phyloP scores from a whole-genome alignment of 2,888 invertebrate genomes.

The Ochropleura plecta region DNA sequence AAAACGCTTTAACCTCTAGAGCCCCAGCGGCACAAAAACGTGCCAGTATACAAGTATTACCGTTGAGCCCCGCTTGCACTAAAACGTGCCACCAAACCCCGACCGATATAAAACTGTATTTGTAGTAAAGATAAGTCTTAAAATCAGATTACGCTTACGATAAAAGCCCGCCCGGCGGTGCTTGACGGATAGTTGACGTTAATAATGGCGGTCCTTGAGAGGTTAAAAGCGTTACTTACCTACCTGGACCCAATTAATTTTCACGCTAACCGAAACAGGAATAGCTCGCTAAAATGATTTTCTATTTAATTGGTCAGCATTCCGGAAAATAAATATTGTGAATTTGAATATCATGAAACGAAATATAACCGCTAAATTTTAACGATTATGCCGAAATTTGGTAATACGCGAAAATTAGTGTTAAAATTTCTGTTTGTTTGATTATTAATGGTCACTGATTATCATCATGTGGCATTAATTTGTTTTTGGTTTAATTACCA shows the following conservation, averaged over 20 bases:
- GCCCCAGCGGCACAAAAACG: no score
- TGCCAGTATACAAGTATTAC: no score
- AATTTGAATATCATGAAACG: neutral
- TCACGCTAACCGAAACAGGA: neutral
- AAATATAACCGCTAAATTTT: slow-evolving; percentile 18
- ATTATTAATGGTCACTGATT: slow-evolving; percentile 15
- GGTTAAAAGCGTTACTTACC: neutral
- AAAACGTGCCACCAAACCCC: no score
- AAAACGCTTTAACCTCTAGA: neutral
- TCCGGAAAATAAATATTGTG: slow-evolving; percentile 11
- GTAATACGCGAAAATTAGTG: neutral
- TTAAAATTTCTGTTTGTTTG: slow-evolving; percentile 1
- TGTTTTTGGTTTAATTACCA: neutral
- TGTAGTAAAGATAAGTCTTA: no score
- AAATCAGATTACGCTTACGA: no score
- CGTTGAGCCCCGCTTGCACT: no score
- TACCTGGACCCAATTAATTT: neutral
- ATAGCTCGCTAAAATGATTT: neutral
- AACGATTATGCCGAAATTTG: slow-evolving; percentile 1
- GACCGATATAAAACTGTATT: no score
- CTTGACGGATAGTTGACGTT: no score
- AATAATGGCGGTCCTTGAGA: no score
- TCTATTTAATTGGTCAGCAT: slow-evolving; percentile 4
- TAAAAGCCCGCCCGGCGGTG: no score
- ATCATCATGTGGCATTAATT: neutral